Evolutionary conservation across 2,888 invertebrate species (phyloP).

Genomic region (Agriotes lineatus): DNA sequence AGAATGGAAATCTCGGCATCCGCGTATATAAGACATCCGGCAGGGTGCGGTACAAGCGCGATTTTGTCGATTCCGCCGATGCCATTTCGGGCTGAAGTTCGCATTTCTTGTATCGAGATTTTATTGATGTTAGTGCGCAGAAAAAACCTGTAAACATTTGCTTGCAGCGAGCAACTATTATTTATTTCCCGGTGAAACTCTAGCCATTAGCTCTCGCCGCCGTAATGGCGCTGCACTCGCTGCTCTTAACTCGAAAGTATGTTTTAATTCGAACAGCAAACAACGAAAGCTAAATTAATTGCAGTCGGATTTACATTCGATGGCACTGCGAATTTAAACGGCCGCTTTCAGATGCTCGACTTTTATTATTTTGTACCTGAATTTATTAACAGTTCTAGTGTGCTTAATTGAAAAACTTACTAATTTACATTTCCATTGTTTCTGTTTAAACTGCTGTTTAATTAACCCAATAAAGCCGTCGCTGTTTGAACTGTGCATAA

Average conservation of each 20-base stretch:
- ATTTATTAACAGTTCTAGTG: slow-evolving; percentile 35
- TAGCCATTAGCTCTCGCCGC: no score
- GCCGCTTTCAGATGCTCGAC: slow-evolving; percentile 28
- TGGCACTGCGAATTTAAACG: slow-evolving; percentile 28
- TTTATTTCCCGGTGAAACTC: neutral
- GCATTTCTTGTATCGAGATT: slow-evolving; percentile 14
- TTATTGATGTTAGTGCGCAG: neutral
- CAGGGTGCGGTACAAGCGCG: slow-evolving; percentile 11
- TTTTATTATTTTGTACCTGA: slow-evolving; percentile 35
- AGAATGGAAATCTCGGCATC: slow-evolving; percentile 33
- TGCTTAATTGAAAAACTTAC: slow-evolving; percentile 33
- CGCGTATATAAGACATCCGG: slow-evolving; percentile 19
- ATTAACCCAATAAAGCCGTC: slow-evolving; percentile 25
- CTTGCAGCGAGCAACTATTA: neutral
- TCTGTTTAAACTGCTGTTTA: slow-evolving; percentile 27
- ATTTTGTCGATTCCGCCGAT: slow-evolving; percentile 25
- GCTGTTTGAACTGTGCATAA: slow-evolving; percentile 20
- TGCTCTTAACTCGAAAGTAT: slow-evolving; percentile 12
- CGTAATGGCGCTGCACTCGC: neutral
- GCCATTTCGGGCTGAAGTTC: slow-evolving; percentile 8
- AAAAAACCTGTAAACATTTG: slow-evolving; percentile 2
- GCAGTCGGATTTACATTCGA: slow-evolving; percentile 16
- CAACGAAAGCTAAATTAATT: slow-evolving; percentile 27
- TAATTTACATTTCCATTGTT: slow-evolving; percentile 32
- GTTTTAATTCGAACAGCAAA: slow-evolving; percentile 17